Evolutionary conservation across 2,888 invertebrate genomes (phyloP).

Genomic region (Drosophila fulvimacula): DNA sequence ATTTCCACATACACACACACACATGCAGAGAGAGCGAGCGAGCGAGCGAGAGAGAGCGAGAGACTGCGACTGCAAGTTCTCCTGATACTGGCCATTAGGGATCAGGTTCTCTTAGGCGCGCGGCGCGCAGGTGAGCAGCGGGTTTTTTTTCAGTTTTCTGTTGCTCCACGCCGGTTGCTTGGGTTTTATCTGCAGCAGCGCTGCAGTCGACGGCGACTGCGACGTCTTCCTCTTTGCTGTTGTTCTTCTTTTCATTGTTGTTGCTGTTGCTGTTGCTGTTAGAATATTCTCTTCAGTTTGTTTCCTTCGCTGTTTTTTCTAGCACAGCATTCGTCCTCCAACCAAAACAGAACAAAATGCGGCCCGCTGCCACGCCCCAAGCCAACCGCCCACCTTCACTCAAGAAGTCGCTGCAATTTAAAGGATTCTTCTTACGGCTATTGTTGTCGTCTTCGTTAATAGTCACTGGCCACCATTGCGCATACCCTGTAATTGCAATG

Average conservation of each 20-base stretch:
- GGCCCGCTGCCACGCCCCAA: conserved; percentile 44
- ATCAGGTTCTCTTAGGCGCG: conserved; percentile 66
- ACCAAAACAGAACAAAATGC: conserved; percentile 48
- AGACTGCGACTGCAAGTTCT: conserved; percentile 42
- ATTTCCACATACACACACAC: conserved; percentile 71
- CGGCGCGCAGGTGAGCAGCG: conserved; percentile 67
- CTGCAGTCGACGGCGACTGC: conserved; percentile 22
- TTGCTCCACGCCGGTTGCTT: conserved; percentile 67
- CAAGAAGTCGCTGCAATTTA: conserved; percentile 46
- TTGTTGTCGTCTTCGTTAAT: conserved; percentile 31
- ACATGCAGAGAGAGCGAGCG: conserved; percentile 1
- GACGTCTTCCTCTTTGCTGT: conserved; percentile 32
- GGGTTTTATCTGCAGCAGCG: conserved; percentile 68
- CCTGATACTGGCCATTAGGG: conserved; percentile 75
- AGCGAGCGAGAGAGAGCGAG: conserved; percentile 4
- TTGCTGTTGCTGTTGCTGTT: conserved; percentile 23
- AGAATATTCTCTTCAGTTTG: conserved; percentile 35
- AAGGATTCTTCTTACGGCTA: conserved; percentile 55
- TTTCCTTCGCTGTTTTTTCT: conserved; percentile 65
- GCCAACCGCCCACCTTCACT: conserved; percentile 51
- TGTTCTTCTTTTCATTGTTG: conserved; percentile 21
- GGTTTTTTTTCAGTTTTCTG: conserved; percentile 39
- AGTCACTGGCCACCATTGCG: conserved; percentile 16
- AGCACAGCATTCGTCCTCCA: conserved; percentile 76
- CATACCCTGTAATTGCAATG: conserved; percentile 10